Base-by-base conservation (phyloP, 1,140 invertebrate genomes). In the Drosophila tani region DNA sequence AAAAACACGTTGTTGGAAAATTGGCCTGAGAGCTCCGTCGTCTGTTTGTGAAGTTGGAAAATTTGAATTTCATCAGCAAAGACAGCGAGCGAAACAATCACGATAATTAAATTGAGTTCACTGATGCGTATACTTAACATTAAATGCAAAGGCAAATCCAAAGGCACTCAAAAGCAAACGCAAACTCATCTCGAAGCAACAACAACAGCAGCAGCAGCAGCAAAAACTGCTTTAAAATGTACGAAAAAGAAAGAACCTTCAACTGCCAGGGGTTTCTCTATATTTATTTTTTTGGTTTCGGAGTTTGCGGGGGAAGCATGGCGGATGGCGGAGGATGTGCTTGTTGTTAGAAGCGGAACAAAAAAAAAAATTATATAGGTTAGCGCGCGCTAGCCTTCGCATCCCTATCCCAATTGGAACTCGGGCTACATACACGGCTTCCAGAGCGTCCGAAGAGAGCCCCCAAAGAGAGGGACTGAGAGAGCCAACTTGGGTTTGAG, bases 71-170 rank as follows among this genome's bases (percentile, higher is more conserved):
- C 77, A 79, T 82, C 66, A 66, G 69, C 69, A 71, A 59, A 87
- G 66, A 86, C 76, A 82, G 69, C 67, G 75, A 65, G 68, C 84
- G 62, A 90, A 86, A 91, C 86, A 90, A 90, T 90, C 85, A 90
- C 81, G 85, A 91, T 90, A 90, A 90, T 90, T 90, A 91, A 91
- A 90, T 90, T 86, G 86, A 78, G 86, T 86, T 90, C 86, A 90
- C 86, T 90, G 86, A 90, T 91, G 86, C 86, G 86, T 90, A 85
- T 82, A 90, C 86, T 90, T 75, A 91, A 82, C 86, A 90, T 90
- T 91, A 82, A 90, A 82, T 75, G 68, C 81, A 91, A 91, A 82
- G 64, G 19, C 62, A 56, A 50, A 67, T 41, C 69, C 43, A 45
- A 65, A 49, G 40, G 66, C 67, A 63, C 46, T 60, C 32, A 29